These are phyloP conservation scores for Globodera rostochiensis DNA, from an alignment of 1,140 invertebrate genomes.

Conservation along the genomic window DNA sequence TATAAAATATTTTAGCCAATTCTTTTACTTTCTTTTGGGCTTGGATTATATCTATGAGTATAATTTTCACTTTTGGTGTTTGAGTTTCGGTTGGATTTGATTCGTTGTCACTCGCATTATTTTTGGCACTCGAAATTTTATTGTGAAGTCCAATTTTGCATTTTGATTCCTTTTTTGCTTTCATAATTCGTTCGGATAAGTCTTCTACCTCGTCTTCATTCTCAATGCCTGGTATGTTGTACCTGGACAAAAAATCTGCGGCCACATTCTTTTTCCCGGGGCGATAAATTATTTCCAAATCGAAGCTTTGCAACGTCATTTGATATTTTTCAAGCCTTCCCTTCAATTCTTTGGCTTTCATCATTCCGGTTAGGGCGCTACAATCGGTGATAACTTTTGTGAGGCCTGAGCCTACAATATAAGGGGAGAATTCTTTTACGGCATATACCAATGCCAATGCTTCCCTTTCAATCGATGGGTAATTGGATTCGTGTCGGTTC, in stretches of 20 bases:
- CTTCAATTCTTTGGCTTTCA: neutral
- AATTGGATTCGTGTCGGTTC: slow-evolving; percentile 27
- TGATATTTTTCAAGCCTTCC: slow-evolving; percentile 29
- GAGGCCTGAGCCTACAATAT: slow-evolving; percentile 26
- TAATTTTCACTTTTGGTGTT: no score
- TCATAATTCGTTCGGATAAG: no score
- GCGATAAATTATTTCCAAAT: slow-evolving; percentile 14
- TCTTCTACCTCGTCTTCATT: neutral
- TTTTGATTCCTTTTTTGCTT: no score
- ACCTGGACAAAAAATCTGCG: slow-evolving; percentile 27
- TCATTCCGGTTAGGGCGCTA: slow-evolving; percentile 1
- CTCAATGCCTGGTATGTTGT: neutral
- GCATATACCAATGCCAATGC: slow-evolving; percentile 28
- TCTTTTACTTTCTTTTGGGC: neutral
- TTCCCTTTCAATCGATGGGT: slow-evolving; percentile 32
- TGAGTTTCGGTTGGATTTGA: no score
- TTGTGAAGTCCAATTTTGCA: neutral
- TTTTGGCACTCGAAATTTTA: no score
- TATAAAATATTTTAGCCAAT: neutral
- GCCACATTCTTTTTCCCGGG: slow-evolving; percentile 1
- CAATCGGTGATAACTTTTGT: slow-evolving; percentile 25
- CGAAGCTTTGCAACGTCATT: slow-evolving; percentile 1
- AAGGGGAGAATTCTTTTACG: slow-evolving; percentile 14
- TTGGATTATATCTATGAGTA: no score
- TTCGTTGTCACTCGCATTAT: no score